Evolutionary conservation across 1,140 invertebrate genomes (phyloP).

Genomic region (Drosophila trapezifrons): DNA sequence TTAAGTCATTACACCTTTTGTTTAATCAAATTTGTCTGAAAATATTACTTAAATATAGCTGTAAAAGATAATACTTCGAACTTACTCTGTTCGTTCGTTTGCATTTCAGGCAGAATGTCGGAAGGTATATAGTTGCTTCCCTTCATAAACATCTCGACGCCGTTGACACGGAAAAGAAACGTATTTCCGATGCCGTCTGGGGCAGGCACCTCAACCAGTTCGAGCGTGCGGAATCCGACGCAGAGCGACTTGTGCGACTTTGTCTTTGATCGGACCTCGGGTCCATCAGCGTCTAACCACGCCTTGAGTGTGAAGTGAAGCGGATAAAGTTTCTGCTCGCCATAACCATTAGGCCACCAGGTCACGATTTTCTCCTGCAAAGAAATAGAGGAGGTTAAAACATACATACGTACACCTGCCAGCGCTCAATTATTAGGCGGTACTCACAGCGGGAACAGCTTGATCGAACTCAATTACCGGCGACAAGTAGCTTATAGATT

Average conservation of each 20-base stretch:
- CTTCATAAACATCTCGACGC: slow-evolving; percentile 95
- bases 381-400: slow-evolving; percentile 45
- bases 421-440: slow-evolving; percentile 41
- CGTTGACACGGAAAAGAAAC: slow-evolving; percentile 96
- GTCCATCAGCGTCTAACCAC: slow-evolving; percentile 44
- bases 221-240: slow-evolving; percentile 95
- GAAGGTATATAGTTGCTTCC: slow-evolving; percentile 98
- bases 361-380: slow-evolving; percentile 85
- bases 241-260: slow-evolving; percentile 84
- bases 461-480: slow-evolving; percentile 76
- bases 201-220: slow-evolving; percentile 89
- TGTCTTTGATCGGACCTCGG: slow-evolving; percentile 64
- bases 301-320: slow-evolving; percentile 86
- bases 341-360: slow-evolving; percentile 99
- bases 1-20: too few species aligned
- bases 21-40: too few species aligned
- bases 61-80: not conserved
- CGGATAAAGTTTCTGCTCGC: slow-evolving; percentile 91
- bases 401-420: slow-evolving; percentile 15
- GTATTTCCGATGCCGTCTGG: slow-evolving; percentile 87
- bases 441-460: slow-evolving; percentile 75
- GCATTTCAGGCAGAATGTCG: slow-evolving; percentile 92
- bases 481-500: slow-evolving; percentile 58
- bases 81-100: slow-evolving; percentile 84
- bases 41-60: too few species aligned